Conservation (phyloP, 2,888 invertebrate genomes). For the Drosophila atripex region DNA sequence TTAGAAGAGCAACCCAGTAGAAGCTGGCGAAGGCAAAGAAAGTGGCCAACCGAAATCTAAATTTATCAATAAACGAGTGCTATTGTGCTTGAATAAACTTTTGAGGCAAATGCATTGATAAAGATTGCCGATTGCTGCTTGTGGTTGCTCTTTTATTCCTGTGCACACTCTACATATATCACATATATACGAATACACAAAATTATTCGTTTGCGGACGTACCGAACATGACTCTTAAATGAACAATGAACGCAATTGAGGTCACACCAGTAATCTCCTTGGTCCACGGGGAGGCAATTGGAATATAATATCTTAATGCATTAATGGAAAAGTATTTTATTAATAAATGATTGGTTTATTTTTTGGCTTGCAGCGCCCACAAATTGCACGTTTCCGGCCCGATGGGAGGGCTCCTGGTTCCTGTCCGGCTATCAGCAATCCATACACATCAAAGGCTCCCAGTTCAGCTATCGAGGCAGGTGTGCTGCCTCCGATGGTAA, state of each 20-base stretch:
- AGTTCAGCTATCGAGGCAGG: slow-evolving; percentile 93
- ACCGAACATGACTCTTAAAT: slow-evolving; percentile 51
- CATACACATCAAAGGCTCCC: slow-evolving; percentile 91
- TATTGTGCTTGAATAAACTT: slow-evolving; percentile 22
- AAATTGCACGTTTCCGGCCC: slow-evolving; percentile 92
- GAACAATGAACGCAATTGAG: slow-evolving; percentile 73
- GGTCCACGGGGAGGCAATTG: slow-evolving; percentile 50
- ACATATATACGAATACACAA: background rate
- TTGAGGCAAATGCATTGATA: slow-evolving; percentile 15
- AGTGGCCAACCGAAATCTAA: slow-evolving; percentile 42
- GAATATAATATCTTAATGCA: slow-evolving; percentile 52
- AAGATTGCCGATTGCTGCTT: slow-evolving; percentile 39
- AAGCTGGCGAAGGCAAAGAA: slow-evolving; percentile 31
- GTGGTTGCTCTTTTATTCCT: slow-evolving; percentile 42
- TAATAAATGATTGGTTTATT: slow-evolving; percentile 56
- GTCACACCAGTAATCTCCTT: slow-evolving; percentile 48
- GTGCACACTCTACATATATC: slow-evolving; percentile 1
- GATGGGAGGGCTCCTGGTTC: slow-evolving; percentile 96
- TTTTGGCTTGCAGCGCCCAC: slow-evolving; percentile 81
- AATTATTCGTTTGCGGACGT: background rate
- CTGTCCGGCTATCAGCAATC: slow-evolving; percentile 94
- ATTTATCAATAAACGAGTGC: slow-evolving; percentile 27
- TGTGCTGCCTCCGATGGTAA: slow-evolving; percentile 93
- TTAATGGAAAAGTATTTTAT: slow-evolving; percentile 58
- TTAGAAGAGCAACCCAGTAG: slow-evolving; percentile 41